Evolutionary conservation across 2,888 invertebrate genomes (phyloP), one percentile per base, ranked within the genome.

Genomic region (Nephrotoma appendiculata): DNA sequence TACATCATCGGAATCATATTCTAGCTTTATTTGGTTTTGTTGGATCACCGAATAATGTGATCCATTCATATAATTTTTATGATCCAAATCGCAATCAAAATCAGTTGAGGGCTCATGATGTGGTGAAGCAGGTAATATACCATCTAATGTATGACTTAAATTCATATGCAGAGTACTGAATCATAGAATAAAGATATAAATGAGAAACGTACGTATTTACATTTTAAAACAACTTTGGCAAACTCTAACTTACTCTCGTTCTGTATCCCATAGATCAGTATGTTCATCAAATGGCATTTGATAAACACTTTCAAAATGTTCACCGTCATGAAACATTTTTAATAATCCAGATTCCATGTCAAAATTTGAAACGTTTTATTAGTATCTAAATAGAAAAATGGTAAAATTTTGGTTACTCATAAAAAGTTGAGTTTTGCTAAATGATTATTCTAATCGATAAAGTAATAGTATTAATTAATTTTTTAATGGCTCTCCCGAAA

Each of bases 261-360:
- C 88, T 87, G 88, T 89, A n/a, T 90, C 88, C 91, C 92, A 91
- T 87, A 90, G 90, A 87, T 89, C 90, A 0, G 90, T 88, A 43
- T 90, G 90, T 9, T 89, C 87, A 86, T 89, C 90, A 89, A 89
- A 91, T 88, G 89, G 90, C 1, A 88, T 87, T 88, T 89, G 91
- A 88, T 89, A 90, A 4, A 71, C 71, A 42, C 90, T 91, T 88
- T 91, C 92, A 87, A 90, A 91, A 87, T 90, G 90, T 88, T 91
- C 92, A 89, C 91, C 91, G 89, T 91, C 92, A 87, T 91, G 90
- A 88, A 91, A 90, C 86, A 90, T 89, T 88, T 91, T 91, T 84
- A 91, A 89, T 89, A 91, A 89, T 86, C 90, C 89, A 86, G 91
- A 91, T 89, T 91, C 91, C 92, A 91, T 91, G 87, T 87, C 88